These are phyloP conservation scores for Mimas tiliae DNA, from an alignment of 2,888 invertebrate species.

Conservation along the genomic window DNA sequence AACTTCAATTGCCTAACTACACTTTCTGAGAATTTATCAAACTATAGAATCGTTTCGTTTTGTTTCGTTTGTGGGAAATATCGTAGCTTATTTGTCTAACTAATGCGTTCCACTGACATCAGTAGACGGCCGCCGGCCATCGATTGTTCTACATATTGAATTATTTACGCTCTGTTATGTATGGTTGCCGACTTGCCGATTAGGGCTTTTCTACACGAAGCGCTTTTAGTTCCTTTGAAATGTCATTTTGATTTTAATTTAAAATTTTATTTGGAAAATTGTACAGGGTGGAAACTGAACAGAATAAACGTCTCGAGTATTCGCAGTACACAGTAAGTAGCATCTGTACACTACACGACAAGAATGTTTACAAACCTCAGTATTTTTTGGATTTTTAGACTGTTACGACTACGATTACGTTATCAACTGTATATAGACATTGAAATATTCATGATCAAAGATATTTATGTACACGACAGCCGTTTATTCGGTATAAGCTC, in stretches of 20 bases:
- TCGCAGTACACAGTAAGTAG: too few relatives aligned
- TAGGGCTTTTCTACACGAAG: neutral
- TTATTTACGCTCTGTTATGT: conserved; percentile 22
- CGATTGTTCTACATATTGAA: conserved; percentile 22
- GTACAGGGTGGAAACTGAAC: too few relatives aligned
- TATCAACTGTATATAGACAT: neutral
- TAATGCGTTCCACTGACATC: conserved; percentile 16
- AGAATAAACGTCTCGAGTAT: too few relatives aligned
- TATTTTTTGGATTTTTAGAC: too few relatives aligned
- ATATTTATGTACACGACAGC: too few relatives aligned
- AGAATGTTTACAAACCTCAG: too few relatives aligned
- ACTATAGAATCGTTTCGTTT: neutral
- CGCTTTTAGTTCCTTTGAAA: neutral
- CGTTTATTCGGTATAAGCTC: too few relatives aligned
- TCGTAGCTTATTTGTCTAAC: conserved; percentile 12
- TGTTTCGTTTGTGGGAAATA: neutral
- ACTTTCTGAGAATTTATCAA: neutral
- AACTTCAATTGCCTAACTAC: neutral
- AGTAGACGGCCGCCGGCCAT: conserved; percentile 4
- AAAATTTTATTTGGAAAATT: neutral
- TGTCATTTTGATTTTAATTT: neutral
- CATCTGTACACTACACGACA: too few relatives aligned
- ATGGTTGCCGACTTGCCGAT: conserved; percentile 23
- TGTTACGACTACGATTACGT: too few relatives aligned
- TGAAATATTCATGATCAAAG: neutral